These are phyloP conservation scores for Oreochromis niloticus DNA, from an alignment of 2,113 vertebrate species.

Conservation along the genomic window DNA sequence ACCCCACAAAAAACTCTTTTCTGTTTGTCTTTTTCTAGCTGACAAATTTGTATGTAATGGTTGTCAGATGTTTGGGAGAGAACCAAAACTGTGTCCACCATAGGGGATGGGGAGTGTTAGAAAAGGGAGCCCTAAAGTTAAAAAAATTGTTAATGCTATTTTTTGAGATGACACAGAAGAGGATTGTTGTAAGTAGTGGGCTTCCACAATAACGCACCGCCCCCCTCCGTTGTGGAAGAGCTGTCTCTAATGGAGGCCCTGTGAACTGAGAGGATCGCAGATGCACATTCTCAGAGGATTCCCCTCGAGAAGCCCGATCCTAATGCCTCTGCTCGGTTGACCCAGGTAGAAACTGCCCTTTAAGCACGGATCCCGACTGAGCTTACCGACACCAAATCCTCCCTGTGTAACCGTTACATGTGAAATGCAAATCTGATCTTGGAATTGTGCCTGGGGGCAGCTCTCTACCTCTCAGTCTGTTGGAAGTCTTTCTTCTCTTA, in stretches of 20 bases:
- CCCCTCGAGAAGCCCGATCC: slow-evolving; percentile 28
- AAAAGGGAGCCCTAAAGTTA: slow-evolving; percentile 39
- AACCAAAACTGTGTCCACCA: slow-evolving; percentile 35
- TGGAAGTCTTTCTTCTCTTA: slow-evolving; percentile 44
- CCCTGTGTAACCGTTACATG: slow-evolving; percentile 37
- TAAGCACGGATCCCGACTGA: slow-evolving; percentile 52
- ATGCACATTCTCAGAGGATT: slow-evolving; percentile 44
- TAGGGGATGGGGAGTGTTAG: neutral
- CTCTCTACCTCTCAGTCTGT: slow-evolving; percentile 67
- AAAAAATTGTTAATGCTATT: slow-evolving; percentile 35
- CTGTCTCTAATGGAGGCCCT: slow-evolving; percentile 18
- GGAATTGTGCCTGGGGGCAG: slow-evolving; percentile 54
- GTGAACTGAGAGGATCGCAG: slow-evolving; percentile 41
- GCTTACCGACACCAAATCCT: slow-evolving; percentile 53
- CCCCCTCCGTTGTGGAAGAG: slow-evolving; percentile 33
- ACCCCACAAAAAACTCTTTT: slow-evolving; percentile 11
- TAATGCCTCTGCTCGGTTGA: slow-evolving; percentile 40
- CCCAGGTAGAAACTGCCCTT: slow-evolving; percentile 53
- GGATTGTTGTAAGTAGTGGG: slow-evolving; percentile 42
- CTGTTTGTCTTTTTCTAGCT: slow-evolving; percentile 58
- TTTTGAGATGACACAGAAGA: slow-evolving; percentile 56
- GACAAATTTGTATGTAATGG: slow-evolving; percentile 58
- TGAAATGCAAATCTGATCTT: slow-evolving; percentile 62
- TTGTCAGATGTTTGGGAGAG: slow-evolving; percentile 49
- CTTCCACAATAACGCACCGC: slow-evolving; percentile 29